Evolutionary conservation across 1,140 invertebrate genomes (phyloP), one percentile per base, ranked within the genome.

Genomic region (Chrysopa pallens): DNA sequence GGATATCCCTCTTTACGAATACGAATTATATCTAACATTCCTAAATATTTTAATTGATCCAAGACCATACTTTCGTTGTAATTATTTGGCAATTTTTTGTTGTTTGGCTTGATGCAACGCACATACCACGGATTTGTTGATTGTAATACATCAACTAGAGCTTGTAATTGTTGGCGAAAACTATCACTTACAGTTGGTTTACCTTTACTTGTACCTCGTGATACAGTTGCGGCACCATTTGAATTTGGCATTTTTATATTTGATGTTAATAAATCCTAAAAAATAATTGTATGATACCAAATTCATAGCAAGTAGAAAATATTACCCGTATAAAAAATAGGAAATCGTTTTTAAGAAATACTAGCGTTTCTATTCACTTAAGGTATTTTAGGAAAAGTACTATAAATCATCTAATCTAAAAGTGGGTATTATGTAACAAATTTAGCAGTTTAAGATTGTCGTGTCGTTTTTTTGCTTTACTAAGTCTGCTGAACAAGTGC

Each of bases 41-140:
- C 91, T 37, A 95, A 73, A 64, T 95, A 96, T 48, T 80, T 78
- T 6, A 95, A 66, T 64, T 96, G 92, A 52, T 89, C 85, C 33
- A 91, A 63, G 2, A 95, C 90, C 41, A 94, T 68, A 39, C 74
- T 70, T 33, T 83, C 77, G 58, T 86, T 78, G 59, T 87, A 96
- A 48, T 78, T 73, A 52, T 89, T 76, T 0, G 88, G 69, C n/a
- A 73, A 64, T 62, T 96, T 96, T 49, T 80, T 68, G 56, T 80
- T 74, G 55, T 96, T 96, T 1, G 92, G 90, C 58, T 96, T 96
- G 48, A 96, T 92, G 57, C 92, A 96, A 6, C 91, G 70, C 1
- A 92, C 89, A 66, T 95, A 92, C 91, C 90, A 96, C 7, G 90
- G 87, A 40, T 87, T 91, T 6, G 90, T 93, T 11, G 75, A 79